Evolutionary conservation across 1,140 invertebrate species (phyloP).

Genomic region (Hydropsyche tenuis): DNA sequence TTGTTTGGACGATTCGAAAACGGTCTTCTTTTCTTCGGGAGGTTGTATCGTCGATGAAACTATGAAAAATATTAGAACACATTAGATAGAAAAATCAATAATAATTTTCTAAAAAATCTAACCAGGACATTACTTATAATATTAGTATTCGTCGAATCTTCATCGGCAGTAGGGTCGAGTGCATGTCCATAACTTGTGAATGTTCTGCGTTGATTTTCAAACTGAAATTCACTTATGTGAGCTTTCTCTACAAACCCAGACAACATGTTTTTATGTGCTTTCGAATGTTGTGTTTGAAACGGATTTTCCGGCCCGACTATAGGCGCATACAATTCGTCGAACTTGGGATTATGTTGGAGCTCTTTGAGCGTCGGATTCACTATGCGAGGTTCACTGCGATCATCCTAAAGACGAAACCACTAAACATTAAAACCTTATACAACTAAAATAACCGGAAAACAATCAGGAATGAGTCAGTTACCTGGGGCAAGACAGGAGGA

Average conservation of each 20-base stretch:
- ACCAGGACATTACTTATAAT: slow-evolving; percentile 78
- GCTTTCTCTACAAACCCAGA: slow-evolving; percentile 95
- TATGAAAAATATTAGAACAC: slow-evolving; percentile 48
- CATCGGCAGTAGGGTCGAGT: slow-evolving; percentile 88
- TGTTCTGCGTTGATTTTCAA: slow-evolving; percentile 96
- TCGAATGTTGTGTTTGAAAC: slow-evolving; percentile 87
- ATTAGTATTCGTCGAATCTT: slow-evolving; percentile 66
- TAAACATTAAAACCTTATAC: too few species aligned
- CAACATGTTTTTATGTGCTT: slow-evolving; percentile 87
- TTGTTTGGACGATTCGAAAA: slow-evolving; percentile 84
- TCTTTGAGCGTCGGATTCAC: slow-evolving; percentile 78
- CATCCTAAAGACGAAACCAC: slow-evolving; percentile 57
- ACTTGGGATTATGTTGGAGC: slow-evolving; percentile 85
- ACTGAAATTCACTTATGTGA: slow-evolving; percentile 96
- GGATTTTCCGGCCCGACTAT: slow-evolving; percentile 90
- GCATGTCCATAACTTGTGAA: slow-evolving; percentile 97
- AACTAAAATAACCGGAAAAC: not conserved
- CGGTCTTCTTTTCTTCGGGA: slow-evolving; percentile 74
- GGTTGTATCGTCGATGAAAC: slow-evolving; percentile 58
- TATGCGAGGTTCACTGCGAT: slow-evolving; percentile 65
- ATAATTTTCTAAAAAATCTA: too few species aligned
- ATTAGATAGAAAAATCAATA: too few species aligned
- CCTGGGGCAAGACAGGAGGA: slow-evolving; percentile 78
- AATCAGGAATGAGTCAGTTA: slow-evolving; percentile 53
- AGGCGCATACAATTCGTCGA: slow-evolving; percentile 89